Base-by-base conservation (phyloP, 2,888 invertebrate genomes). In the Clistopyga incitator region DNA sequence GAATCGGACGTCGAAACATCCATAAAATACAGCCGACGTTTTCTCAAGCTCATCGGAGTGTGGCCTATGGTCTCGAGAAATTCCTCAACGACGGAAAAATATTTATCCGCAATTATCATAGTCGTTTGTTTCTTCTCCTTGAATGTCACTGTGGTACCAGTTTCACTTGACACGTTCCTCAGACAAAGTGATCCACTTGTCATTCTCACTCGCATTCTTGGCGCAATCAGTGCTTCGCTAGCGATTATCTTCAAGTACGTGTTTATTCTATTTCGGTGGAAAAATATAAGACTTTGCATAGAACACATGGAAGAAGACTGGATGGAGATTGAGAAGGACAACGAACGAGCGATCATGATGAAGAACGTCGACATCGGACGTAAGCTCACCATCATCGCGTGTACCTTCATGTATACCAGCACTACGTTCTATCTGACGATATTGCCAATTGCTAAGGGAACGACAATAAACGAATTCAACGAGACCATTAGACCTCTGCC, bases 281-380 rank as follows among this genome's bases (percentile, higher is more conserved):
- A 79, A 18, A 23, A 54, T 11, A 81, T 86, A 11, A 76, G 65
- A 34, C 42, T 45, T 3, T 89, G 89, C 67, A 59, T 88, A 1
- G 20, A 84, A 0, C 85, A 86, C 67, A 80, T 90, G 15, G 52
- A 84, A 29, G 68, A 2, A 6, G 89, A 90, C 47, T 90, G 90
- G 89, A 34, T 52, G 6, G 74, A 13, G 0, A 82, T 87, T 1
- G 38, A 54, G 6, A 70, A 42, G 15, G 56, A 11, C 38, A 23
- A 6, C 79, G 85, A 11, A 42, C 65, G 42, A 11, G 38, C 0
- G 23, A 79, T 45, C n/a, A 75, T 54, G 86, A 87, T 75, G 84
- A 86, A 1, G 25, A 84, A 86, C 6, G 6, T 85, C n/a, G 85
- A 84, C 78, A 8, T 87, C 34, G 84, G 79, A 42, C 15, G 18